Percentiles rank a stretch among this genome's conserved stretches.
These are phyloP conservation scores for Hirundichthys speculiger DNA, from an alignment of 2,113 vertebrate genomes.

Conservation along the genomic window DNA sequence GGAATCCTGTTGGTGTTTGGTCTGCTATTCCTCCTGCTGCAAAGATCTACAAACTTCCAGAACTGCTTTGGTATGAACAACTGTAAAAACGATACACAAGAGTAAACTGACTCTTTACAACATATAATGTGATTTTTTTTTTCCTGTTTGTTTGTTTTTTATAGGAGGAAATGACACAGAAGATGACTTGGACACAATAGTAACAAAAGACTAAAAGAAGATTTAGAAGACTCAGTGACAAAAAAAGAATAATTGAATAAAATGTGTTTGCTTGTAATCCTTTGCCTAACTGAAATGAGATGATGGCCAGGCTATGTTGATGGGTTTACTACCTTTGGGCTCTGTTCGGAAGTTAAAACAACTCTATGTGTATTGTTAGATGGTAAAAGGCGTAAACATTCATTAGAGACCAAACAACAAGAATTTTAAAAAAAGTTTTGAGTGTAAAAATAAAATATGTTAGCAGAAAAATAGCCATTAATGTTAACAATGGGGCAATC, in stretches of 20 bases:
- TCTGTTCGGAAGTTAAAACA: too few relatives aligned
- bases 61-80: slow-evolving; percentile 70
- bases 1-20: slow-evolving; percentile 58
- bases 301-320: not conserved
- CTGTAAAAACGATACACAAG: not conserved
- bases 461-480: too few relatives aligned
- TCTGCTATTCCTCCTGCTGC: slow-evolving; percentile 46
- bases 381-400: not conserved
- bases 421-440: too few relatives aligned
- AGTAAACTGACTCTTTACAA: not conserved
- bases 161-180: slow-evolving; percentile 53
- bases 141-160: slow-evolving; percentile 27
- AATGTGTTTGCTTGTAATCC: not conserved
- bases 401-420: too few relatives aligned
- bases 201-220: slow-evolving; percentile 26
- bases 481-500: too few relatives aligned
- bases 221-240: not conserved
- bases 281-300: not conserved
- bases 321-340: too few relatives aligned
- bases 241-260: not conserved
- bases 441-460: too few relatives aligned
- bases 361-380: too few relatives aligned
- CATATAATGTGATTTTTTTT: not conserved
- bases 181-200: slow-evolving; percentile 57
- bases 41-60: slow-evolving; percentile 66